Evolutionary conservation across 2,113 vertebrate genomes (phyloP).

Genomic region (Campylomormyrus numenius): DNA sequence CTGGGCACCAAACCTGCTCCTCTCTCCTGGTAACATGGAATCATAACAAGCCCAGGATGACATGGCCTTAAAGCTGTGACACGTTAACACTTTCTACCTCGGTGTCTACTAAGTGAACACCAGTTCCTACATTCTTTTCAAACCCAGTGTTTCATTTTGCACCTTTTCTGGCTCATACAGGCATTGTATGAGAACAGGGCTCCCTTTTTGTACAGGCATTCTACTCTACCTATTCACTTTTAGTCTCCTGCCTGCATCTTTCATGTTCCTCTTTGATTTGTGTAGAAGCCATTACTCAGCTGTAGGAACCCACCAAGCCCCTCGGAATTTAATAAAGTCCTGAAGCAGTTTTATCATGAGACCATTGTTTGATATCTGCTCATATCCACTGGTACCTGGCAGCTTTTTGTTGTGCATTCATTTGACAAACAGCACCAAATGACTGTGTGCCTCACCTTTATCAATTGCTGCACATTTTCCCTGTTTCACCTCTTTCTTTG

Average conservation of each 20-base stretch:
- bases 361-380: not conserved
- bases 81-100: not conserved
- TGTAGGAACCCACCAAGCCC: not conserved
- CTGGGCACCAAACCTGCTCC: not conserved
- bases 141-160: not conserved
- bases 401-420: not conserved
- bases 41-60: not conserved
- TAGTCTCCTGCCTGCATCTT: not conserved
- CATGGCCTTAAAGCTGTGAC: not conserved
- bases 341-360: not conserved
- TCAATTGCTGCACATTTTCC: not conserved
- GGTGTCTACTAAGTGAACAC: not conserved
- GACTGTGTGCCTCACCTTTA: not conserved
- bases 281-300: not conserved
- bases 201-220: not conserved
- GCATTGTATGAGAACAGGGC: not conserved
- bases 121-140: not conserved
- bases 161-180: not conserved
- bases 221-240: not conserved
- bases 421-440: not conserved
- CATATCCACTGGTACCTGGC: not conserved
- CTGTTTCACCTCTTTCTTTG: not conserved
- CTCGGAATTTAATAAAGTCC: not conserved
- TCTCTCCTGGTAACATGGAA: not conserved
- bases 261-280: not conserved